Conservation (phyloP, 1,140 invertebrate species). For the Venustaconcha ellipsiformis region DNA sequence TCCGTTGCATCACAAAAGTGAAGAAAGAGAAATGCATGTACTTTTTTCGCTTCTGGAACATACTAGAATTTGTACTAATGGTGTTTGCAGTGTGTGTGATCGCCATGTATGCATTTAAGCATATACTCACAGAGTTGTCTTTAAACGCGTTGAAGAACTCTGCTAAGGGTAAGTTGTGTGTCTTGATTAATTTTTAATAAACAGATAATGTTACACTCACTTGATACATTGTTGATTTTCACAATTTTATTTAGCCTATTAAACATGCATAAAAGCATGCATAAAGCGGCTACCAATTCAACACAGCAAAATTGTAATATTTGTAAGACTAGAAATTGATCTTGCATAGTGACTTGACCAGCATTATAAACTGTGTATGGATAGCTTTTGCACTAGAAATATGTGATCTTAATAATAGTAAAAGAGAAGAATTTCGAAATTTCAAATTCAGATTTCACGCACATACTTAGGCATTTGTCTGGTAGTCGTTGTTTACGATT, state of each 20-base stretch:
- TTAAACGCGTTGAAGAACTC: conserved; percentile 66
- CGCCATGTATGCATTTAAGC: conserved; percentile 70
- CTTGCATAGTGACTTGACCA: no score
- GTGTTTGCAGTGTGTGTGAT: conserved; percentile 68
- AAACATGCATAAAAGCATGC: no score
- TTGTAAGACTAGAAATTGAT: no score
- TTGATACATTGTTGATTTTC: no score
- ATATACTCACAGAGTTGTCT: conserved; percentile 67
- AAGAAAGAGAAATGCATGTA: conserved; percentile 66
- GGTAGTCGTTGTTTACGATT: background rate
- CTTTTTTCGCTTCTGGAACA: conserved; percentile 71
- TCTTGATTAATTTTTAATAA: background rate
- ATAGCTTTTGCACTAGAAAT: no score
- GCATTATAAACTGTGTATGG: no score
- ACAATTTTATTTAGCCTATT: no score
- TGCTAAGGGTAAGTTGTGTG: conserved; percentile 55
- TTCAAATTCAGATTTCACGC: background rate
- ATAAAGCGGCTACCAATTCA: no score
- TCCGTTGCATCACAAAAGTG: conserved; percentile 58
- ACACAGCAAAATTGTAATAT: no score
- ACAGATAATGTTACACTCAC: background rate
- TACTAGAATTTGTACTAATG: conserved; percentile 69
- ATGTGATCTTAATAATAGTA: no score
- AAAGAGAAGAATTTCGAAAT: no score
- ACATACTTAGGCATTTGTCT: background rate